These are phyloP conservation scores for Bujurquina vittata DNA, from an alignment of 2,113 vertebrate genomes.

Conservation along the genomic window DNA sequence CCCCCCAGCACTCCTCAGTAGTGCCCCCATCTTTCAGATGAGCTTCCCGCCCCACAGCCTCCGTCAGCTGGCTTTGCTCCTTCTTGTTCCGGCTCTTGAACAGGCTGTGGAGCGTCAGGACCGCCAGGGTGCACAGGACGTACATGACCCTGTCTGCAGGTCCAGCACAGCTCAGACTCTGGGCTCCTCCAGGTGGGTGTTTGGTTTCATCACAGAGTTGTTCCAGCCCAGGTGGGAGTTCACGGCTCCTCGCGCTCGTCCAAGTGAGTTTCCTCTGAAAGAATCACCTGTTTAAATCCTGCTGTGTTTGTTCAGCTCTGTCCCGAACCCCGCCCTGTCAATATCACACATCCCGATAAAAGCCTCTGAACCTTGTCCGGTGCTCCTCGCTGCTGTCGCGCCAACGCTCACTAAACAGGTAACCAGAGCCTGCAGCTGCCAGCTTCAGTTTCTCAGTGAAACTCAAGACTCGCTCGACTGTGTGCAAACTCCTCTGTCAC, in stretches of 20 bases:
- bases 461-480: conserved; percentile 2
- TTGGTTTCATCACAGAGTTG: neutral
- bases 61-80: neutral
- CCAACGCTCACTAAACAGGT: conserved; percentile 11
- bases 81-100: conserved; percentile 30
- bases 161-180: neutral
- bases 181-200: neutral
- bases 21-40: neutral
- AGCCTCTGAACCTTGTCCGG: conserved; percentile 51
- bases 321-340: neutral
- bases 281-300: neutral
- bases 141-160: conserved; percentile 69
- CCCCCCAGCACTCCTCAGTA: neutral
- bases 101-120: conserved; percentile 74
- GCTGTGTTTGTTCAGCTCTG: conserved; percentile 20
- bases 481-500: neutral
- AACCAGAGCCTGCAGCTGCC: neutral
- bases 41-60: neutral
- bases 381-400: neutral
- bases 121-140: conserved; percentile 70
- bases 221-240: neutral
- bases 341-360: conserved; percentile 44
- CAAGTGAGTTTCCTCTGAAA: neutral
- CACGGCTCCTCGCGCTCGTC: neutral
- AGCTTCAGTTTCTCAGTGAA: conserved; percentile 17